Conservation (phyloP, 2,797 vertebrate genomes). For the Anguilla marmorata region DNA sequence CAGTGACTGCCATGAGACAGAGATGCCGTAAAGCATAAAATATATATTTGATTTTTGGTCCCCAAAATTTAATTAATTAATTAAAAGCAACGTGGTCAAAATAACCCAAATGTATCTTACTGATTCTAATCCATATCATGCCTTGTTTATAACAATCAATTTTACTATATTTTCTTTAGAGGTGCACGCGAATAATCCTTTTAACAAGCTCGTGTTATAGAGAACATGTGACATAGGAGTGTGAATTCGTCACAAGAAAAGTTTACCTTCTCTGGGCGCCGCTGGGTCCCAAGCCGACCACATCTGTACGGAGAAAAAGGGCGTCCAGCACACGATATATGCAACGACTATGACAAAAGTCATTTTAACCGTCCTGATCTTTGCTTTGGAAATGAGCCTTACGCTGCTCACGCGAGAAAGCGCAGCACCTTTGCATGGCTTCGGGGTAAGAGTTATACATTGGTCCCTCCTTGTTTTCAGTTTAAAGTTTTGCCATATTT, state of each 20-base stretch:
- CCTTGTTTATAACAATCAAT: not conserved
- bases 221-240: not conserved
- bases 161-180: not conserved
- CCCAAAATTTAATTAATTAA: not conserved
- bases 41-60: not conserved
- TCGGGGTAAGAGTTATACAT: conserved; percentile 66
- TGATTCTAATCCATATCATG: not conserved
- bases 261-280: conserved; percentile 85
- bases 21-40: not conserved
- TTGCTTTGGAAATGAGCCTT: conserved; percentile 90
- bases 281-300: conserved; percentile 90
- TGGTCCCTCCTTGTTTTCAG: conserved; percentile 79
- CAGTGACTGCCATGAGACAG: not conserved
- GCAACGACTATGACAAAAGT: conserved; percentile 91
- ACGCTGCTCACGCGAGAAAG: conserved; percentile 89
- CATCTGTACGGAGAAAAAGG: conserved; percentile 95
- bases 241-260: not conserved
- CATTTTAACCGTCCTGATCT: conserved; percentile 94
- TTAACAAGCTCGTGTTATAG: not conserved
- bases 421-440: conserved; percentile 57
- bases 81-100: not conserved
- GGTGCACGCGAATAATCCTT: not conserved
- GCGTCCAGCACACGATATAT: conserved; percentile 91
- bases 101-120: not conserved
- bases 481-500: conserved; percentile 92